Evolutionary conservation across 1,140 invertebrate genomes (phyloP).

Genomic region (Mercenaria mercenaria): DNA sequence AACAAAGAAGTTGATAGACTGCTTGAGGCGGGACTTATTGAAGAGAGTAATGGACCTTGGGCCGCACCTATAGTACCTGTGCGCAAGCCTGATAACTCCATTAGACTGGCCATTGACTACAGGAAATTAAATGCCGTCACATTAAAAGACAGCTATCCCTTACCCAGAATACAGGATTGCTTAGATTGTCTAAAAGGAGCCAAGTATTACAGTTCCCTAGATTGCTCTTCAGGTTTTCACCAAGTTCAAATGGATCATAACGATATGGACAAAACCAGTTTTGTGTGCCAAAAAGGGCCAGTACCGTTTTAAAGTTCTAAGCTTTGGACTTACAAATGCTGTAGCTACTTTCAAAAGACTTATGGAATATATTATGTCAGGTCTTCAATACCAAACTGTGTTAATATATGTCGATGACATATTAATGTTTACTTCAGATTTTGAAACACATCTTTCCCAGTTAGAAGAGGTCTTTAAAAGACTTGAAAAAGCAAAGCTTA

Average conservation of each 20-base stretch:
- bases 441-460: constrained; percentile 36
- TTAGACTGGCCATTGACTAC: constrained; percentile 86
- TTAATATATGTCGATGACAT: constrained; percentile 71
- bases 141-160: background rate
- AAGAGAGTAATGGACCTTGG: constrained; percentile 21
- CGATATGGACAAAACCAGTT: constrained; percentile 72
- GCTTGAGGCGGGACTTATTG: constrained; percentile 68
- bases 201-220: constrained; percentile 71
- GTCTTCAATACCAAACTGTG: constrained; percentile 66
- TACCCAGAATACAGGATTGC: constrained; percentile 45
- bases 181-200: constrained; percentile 47
- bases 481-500: constrained; percentile 33
- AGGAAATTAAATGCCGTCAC: constrained; percentile 60
- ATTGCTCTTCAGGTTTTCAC: constrained; percentile 80
- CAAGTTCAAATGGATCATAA: constrained; percentile 76
- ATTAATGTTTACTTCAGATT: constrained; percentile 38
- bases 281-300: constrained; percentile 78
- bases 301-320: constrained; percentile 50
- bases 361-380: constrained; percentile 27
- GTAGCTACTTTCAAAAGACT: constrained; percentile 59
- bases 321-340: constrained; percentile 45
- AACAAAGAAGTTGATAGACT: constrained; percentile 62
- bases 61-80: constrained; percentile 56
- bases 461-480: constrained; percentile 11
- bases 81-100: constrained; percentile 56